Conservation (phyloP, 2,113 vertebrate genomes). For the Colossoma macropomum region DNA sequence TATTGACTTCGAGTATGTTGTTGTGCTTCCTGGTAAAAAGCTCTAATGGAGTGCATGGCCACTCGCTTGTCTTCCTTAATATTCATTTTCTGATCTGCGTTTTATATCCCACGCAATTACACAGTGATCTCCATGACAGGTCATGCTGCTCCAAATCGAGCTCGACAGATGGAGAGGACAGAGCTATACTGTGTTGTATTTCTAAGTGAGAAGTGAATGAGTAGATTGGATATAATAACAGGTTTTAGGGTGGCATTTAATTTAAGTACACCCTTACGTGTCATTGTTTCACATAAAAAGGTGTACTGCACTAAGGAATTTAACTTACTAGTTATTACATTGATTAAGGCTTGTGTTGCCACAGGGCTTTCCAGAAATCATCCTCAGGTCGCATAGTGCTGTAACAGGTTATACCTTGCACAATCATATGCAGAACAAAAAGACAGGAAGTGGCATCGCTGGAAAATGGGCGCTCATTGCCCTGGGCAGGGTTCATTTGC, state of each 20-base stretch:
- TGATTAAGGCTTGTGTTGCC: constrained; percentile 5
- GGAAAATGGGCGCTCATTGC: background rate
- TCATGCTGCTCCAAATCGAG: background rate
- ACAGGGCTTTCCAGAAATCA: background rate
- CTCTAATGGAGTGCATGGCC: constrained; percentile 43
- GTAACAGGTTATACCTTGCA: constrained; percentile 44
- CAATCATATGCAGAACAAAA: background rate
- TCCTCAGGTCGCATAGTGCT: background rate
- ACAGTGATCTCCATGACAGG: background rate
- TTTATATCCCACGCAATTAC: constrained; percentile 4
- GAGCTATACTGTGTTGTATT: background rate
- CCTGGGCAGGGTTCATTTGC: background rate
- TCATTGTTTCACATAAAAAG: background rate
- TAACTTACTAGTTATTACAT: background rate
- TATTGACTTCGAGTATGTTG: constrained; percentile 30
- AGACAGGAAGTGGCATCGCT: constrained; percentile 1
- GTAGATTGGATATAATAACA: background rate
- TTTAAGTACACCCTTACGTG: background rate
- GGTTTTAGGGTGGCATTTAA: background rate
- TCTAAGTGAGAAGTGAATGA: background rate
- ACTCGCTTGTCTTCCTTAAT: constrained; percentile 44
- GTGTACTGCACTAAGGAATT: constrained; percentile 1
- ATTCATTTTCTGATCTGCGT: constrained; percentile 22
- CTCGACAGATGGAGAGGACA: constrained; percentile 25
- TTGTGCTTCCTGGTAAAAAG: constrained; percentile 43